Conservation (phyloP, 2,888 invertebrate species). For the Macrosiphum euphorbiae region DNA sequence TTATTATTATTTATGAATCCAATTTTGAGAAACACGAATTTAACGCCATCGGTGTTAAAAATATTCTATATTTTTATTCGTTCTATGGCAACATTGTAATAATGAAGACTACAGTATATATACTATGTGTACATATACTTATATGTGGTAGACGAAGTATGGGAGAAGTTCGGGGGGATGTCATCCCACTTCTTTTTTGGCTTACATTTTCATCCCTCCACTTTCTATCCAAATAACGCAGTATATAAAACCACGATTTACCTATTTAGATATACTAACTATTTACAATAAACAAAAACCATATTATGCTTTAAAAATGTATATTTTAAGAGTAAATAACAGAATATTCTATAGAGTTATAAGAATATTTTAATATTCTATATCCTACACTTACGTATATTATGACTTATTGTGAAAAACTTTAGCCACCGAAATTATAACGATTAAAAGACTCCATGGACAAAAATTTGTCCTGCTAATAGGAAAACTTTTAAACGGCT, state of each 20-base stretch:
- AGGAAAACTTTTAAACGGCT: not conserved
- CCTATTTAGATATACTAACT: not conserved
- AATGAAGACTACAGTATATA: not conserved
- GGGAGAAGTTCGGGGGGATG: not conserved
- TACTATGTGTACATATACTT: not conserved
- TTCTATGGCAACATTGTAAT: not conserved
- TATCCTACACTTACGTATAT: not conserved
- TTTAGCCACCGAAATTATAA: not conserved
- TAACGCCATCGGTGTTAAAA: not conserved
- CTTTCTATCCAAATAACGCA: not conserved
- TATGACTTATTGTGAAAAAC: not conserved
- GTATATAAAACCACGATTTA: not conserved
- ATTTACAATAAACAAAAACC: not conserved
- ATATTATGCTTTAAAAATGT: not conserved
- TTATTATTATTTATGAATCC: not conserved
- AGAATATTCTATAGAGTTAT: not conserved
- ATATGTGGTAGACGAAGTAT: not conserved
- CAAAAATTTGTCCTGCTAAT: not conserved
- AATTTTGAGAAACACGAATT: not conserved
- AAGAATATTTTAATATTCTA: not conserved
- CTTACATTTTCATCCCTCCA: not conserved
- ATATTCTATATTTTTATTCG: not conserved
- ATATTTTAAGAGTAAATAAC: not conserved
- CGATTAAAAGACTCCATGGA: not conserved
- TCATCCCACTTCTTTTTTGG: not conserved